Conservation (phyloP, 2,888 invertebrate genomes). For the Acronicta aceris region DNA sequence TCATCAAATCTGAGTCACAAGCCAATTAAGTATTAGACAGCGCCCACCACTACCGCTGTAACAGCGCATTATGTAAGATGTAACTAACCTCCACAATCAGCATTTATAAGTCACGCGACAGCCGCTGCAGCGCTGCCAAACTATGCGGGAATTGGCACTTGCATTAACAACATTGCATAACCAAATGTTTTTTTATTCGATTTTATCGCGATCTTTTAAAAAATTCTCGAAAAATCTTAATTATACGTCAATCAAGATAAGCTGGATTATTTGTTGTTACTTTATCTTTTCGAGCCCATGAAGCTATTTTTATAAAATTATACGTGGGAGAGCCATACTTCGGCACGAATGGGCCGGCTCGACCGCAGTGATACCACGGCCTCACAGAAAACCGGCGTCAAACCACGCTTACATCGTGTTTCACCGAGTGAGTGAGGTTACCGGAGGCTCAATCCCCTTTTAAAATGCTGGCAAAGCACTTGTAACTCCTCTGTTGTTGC, state of each 20-base stretch:
- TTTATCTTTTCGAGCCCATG: background rate
- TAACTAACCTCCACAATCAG: conserved; percentile 61
- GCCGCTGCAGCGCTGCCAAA: conserved; percentile 60
- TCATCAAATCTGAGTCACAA: conserved; percentile 43
- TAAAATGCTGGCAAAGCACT: no score
- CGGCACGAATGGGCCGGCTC: no score
- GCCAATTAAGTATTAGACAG: conserved; percentile 20
- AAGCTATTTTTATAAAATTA: no score
- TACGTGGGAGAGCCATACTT: no score
- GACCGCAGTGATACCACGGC: no score
- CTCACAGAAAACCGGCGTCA: no score
- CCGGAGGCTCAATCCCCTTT: no score
- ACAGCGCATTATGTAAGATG: conserved; percentile 61
- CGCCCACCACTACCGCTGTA: background rate
- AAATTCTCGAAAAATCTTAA: conserved; percentile 7
- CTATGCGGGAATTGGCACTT: conserved; percentile 56
- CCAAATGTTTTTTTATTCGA: conserved; percentile 18
- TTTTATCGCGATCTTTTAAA: conserved; percentile 16
- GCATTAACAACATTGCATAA: conserved; percentile 42
- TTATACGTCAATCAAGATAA: background rate
- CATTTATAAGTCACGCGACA: conserved; percentile 66
- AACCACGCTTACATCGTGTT: no score
- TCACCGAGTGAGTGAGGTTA: no score
- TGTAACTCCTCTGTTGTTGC: no score
- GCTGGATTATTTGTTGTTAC: no score